Evolutionary conservation across 2,888 invertebrate genomes (phyloP), one percentile per base, ranked within the genome.

Genomic region (Agrypnus murinus): DNA sequence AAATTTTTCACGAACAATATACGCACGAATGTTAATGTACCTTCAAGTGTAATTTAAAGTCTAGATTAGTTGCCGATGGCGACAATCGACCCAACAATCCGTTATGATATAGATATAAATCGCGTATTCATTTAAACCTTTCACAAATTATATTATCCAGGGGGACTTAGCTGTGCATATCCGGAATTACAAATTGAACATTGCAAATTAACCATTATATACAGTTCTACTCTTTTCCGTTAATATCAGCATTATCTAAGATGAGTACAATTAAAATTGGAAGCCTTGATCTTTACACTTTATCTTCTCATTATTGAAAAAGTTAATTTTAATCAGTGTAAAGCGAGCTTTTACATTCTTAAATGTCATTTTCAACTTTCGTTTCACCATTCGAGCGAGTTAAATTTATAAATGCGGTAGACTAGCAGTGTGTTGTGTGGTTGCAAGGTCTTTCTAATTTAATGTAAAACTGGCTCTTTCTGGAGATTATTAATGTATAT

Each of bases 31-130:
- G 58, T 25, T 58, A 58, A 19, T n/a, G 12, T 40, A 58, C 40
- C 55, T 58, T 58, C n/a, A 8, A 43, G 58, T 58, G 40, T n/a
- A 4, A 43, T 58, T 58, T 9, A 10, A 58, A 14, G 25, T 36
- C 17, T 19, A 3, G 19, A 57, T 57, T 38, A 19, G 38, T 57
- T 38, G 38, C 57, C 58, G 3, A n/a, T 43, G 43, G 58, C 43
- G 58, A 58, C 43, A 40, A 17, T 8, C 19, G 15, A 34, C 14
- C 34, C 9, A 55, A 32, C 55, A n/a, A 32, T 19, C 58, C 58
- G 58, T 58, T 58, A 58, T 58, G 58, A 58, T 58, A 58, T 43
- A 58, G 58, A 58, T 58, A 58, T 32, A 36, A 12, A 34, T 53
- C 12, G 17, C 38, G 31, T 40, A 40, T 40, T 57, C 32, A 36